Conservation (phyloP, 2,797 vertebrate genomes). For the Karalla daura region DNA sequence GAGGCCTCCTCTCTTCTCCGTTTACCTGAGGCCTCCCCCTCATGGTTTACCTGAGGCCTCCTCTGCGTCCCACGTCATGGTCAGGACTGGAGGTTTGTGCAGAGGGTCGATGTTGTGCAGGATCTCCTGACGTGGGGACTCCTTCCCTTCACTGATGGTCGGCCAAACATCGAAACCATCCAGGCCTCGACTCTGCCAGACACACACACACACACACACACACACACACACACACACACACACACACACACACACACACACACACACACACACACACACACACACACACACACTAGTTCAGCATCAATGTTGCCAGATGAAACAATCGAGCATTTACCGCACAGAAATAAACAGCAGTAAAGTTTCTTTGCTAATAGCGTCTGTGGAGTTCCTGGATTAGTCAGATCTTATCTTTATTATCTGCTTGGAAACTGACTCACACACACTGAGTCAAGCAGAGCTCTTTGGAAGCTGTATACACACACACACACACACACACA, state of each 20-base stretch:
- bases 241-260: too few relatives aligned
- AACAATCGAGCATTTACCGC: constrained; percentile 3
- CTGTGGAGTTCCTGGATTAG: neutral
- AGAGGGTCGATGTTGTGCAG: constrained; percentile 97
- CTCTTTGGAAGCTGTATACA: constrained; percentile 27
- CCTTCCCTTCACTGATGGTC: constrained; percentile 90
- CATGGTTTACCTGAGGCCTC: constrained; percentile 68
- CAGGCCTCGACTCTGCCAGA: constrained; percentile 80
- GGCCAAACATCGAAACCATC: constrained; percentile 95
- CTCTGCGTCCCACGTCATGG: neutral
- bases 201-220: neutral
- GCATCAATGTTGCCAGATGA: neutral
- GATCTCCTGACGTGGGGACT: constrained; percentile 92
- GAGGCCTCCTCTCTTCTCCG: too few relatives aligned
- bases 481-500: too few relatives aligned
- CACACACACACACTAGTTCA: neutral
- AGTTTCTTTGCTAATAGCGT: neutral
- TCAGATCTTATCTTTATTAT: neutral
- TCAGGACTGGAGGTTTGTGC: constrained; percentile 68
- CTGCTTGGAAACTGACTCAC: neutral
- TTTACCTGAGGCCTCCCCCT: too few relatives aligned
- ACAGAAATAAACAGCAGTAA: constrained; percentile 1
- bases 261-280: neutral
- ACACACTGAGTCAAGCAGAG: constrained; percentile 33
- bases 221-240: neutral